Conservation (phyloP, 2,888 invertebrate species). For the Pasiphila rectangulata region DNA sequence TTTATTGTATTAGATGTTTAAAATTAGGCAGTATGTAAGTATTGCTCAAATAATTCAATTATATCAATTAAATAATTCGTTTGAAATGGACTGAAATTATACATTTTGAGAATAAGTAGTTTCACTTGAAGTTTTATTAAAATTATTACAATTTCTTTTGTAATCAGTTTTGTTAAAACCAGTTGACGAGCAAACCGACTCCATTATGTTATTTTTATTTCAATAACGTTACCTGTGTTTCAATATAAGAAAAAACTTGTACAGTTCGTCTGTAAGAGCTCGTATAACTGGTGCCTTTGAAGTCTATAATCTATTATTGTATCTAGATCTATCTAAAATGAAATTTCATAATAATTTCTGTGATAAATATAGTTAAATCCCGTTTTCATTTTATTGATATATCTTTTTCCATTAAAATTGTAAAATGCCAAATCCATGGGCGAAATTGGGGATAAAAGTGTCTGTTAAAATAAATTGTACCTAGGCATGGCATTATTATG, state of each 20-base stretch:
- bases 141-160: background rate
- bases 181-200: background rate
- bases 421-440: too few relatives aligned
- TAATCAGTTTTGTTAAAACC: background rate
- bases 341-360: slow-evolving; percentile 54
- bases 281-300: slow-evolving; percentile 1
- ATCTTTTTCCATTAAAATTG: slow-evolving; percentile 29
- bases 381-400: slow-evolving; percentile 40
- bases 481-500: too few relatives aligned
- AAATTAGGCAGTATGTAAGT: background rate
- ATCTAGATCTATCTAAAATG: slow-evolving; percentile 16
- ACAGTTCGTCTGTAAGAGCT: too few relatives aligned
- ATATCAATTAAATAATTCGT: too few relatives aligned
- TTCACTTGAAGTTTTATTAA: too few relatives aligned
- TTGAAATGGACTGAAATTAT: background rate
- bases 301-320: too few relatives aligned
- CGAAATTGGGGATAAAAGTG: too few relatives aligned
- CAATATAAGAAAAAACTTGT: too few relatives aligned
- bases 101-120: too few relatives aligned
- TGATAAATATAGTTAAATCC: slow-evolving; percentile 54
- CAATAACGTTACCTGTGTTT: too few relatives aligned
- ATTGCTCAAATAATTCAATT: slow-evolving; percentile 4
- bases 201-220: too few relatives aligned
- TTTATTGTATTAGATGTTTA: slow-evolving; percentile 2
- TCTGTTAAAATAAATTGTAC: too few relatives aligned